A percentile compares a stretch with the other conserved stretches of the same genome.
Evolutionary conservation across 2,113 vertebrate genomes (phyloP).

Genomic region (Vireo altiloquus): DNA sequence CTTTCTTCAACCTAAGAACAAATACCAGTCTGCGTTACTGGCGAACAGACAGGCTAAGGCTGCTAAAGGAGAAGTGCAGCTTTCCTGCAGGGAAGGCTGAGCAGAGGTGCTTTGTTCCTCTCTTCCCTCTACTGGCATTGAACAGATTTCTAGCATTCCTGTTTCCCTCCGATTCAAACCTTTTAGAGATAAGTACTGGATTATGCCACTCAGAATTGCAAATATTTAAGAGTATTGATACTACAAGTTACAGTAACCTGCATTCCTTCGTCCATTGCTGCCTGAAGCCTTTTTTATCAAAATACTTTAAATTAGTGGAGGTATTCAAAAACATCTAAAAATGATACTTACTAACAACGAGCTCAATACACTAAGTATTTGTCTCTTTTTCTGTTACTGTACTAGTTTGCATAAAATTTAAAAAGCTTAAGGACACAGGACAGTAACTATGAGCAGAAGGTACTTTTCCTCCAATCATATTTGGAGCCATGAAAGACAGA

Average conservation of each 20-base stretch:
- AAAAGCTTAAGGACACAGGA: not conserved
- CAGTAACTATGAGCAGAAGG: not conserved
- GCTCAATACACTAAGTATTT: not conserved
- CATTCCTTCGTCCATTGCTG: not conserved
- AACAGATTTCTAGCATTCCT: not conserved
- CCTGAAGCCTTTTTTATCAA: not conserved
- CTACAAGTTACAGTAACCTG: not conserved
- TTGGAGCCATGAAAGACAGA: not conserved
- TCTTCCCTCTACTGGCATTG: not conserved
- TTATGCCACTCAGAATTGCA: not conserved
- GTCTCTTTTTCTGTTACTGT: not conserved
- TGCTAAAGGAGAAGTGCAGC: not conserved
- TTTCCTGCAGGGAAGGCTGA: not conserved
- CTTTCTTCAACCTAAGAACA: not conserved
- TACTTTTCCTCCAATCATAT: not conserved
- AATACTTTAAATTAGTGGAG: not conserved
- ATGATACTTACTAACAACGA: not conserved
- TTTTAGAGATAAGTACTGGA: not conserved
- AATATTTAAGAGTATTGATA: not conserved
- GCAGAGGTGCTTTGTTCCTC: not conserved
- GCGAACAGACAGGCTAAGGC: rapidly evolving
- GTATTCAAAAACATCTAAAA: not conserved
- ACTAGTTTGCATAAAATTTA: not conserved
- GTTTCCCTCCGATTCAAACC: not conserved
- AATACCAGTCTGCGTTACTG: not conserved